Conservation (phyloP, 2,888 invertebrate species). For the Eupithecia dodoneata region DNA sequence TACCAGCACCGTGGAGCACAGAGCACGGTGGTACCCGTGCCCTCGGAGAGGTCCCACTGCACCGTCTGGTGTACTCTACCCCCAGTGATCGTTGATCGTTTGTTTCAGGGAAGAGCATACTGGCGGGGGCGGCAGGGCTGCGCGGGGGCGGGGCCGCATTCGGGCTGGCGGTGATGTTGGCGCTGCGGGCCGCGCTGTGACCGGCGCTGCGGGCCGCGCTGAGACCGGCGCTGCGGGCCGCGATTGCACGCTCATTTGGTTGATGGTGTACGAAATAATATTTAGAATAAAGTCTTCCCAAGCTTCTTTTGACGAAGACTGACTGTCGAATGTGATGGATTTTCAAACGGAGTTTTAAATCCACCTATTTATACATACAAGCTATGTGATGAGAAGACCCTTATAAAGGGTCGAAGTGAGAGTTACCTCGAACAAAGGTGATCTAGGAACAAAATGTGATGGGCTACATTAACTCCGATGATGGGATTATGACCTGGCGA, state of each 20-base stretch:
- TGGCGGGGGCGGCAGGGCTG: conserved; percentile 56
- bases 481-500: too few species aligned
- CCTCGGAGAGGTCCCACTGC: neutral
- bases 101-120: conserved; percentile 71
- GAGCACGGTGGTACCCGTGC: too few species aligned
- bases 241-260: too few species aligned
- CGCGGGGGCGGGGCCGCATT: conserved; percentile 42
- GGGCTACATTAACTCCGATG: neutral
- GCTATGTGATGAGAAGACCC: neutral
- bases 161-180: conserved; percentile 46
- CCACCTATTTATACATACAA: too few species aligned
- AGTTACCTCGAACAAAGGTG: neutral
- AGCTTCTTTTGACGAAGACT: too few species aligned
- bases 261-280: too few species aligned
- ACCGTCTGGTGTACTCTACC: neutral
- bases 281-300: too few species aligned
- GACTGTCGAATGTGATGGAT: too few species aligned
- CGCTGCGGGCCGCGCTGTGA: neutral
- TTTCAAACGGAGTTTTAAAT: too few species aligned
- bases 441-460: neutral
- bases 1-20: too few species aligned
- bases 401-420: neutral
- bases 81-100: neutral
- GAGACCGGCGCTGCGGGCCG: neutral
- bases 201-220: neutral